Evolutionary conservation across 2,113 vertebrate genomes (phyloP).

Genomic region (Pyxicephalus adspersus): DNA sequence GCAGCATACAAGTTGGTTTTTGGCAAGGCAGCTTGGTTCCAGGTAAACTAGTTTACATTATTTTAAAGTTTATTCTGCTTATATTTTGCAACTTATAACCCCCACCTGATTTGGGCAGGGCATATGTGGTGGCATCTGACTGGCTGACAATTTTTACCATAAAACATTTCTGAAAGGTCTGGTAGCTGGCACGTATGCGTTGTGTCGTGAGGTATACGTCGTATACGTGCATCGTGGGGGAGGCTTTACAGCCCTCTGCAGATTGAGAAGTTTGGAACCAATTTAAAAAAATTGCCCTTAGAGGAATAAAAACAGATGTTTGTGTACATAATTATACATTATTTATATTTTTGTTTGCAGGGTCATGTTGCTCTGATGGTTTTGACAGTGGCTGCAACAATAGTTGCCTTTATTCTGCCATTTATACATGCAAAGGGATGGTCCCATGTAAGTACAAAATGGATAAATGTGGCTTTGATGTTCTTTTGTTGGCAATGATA

Average conservation of each 20-base stretch:
- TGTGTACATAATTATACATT: not conserved
- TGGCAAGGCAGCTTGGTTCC: slow-evolving; percentile 77
- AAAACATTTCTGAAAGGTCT: no score
- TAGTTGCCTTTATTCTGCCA: slow-evolving; percentile 71
- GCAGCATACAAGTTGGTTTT: slow-evolving; percentile 38
- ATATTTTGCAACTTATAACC: not conserved
- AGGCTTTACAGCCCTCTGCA: no score
- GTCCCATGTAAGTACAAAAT: slow-evolving; percentile 67
- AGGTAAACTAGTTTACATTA: slow-evolving; percentile 62
- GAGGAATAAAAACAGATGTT: no score
- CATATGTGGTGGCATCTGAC: not conserved
- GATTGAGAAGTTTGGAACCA: no score
- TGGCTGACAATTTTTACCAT: no score
- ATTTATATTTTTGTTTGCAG: slow-evolving; percentile 61
- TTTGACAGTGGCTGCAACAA: slow-evolving; percentile 66
- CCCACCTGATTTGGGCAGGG: no score
- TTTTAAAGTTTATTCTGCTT: no score
- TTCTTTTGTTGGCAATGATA: no score
- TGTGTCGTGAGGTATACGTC: no score
- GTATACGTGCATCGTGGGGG: no score
- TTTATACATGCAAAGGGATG: slow-evolving; percentile 66
- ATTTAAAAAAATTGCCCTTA: no score
- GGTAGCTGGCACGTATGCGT: no score
- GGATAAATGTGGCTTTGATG: not conserved
- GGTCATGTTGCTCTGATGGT: slow-evolving; percentile 71